Percentiles rank a stretch among this genome's conserved stretches.
phyloP scores from a whole-genome alignment of 2,888 invertebrate species.

The Nomada fucata region DNA sequence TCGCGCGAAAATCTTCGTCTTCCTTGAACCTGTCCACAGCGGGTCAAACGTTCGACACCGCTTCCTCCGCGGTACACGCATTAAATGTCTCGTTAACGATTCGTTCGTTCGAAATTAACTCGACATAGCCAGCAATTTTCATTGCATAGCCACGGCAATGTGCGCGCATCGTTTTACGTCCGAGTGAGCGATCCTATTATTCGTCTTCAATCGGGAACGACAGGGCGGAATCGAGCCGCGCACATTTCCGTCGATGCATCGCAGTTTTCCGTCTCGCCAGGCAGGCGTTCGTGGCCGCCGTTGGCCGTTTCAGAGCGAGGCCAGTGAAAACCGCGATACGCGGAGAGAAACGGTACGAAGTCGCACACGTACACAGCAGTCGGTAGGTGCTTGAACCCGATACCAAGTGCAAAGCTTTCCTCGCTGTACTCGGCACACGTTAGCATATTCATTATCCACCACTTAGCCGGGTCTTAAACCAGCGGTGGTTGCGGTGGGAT shows the following conservation, averaged over 20 bases:
- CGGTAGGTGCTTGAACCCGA: slow-evolving; percentile 77
- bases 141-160: too few species aligned
- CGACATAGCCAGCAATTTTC: too few species aligned
- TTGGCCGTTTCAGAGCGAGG: slow-evolving; percentile 16
- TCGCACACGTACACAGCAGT: slow-evolving; percentile 41
- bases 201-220: slow-evolving; percentile 51
- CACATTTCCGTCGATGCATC: slow-evolving; percentile 16
- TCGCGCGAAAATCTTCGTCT: too few species aligned
- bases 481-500: slow-evolving; percentile 73
- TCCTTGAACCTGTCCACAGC: too few species aligned
- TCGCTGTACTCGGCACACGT: slow-evolving; percentile 79
- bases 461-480: slow-evolving; percentile 78
- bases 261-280: neutral
- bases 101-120: too few species aligned
- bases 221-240: slow-evolving; percentile 47
- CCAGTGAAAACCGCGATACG: slow-evolving; percentile 44
- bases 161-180: neutral
- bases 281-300: neutral
- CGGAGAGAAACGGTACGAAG: slow-evolving; percentile 17
- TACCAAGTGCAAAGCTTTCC: slow-evolving; percentile 80
- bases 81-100: too few species aligned
- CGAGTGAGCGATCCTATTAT: slow-evolving; percentile 43
- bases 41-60: too few species aligned
- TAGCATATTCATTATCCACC: slow-evolving; percentile 82
- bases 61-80: too few species aligned